Percentiles rank a stretch among this genome's conserved stretches.
Conservation (phyloP, 2,797 vertebrate genomes). For the Cephalopachus bancanus region DNA sequence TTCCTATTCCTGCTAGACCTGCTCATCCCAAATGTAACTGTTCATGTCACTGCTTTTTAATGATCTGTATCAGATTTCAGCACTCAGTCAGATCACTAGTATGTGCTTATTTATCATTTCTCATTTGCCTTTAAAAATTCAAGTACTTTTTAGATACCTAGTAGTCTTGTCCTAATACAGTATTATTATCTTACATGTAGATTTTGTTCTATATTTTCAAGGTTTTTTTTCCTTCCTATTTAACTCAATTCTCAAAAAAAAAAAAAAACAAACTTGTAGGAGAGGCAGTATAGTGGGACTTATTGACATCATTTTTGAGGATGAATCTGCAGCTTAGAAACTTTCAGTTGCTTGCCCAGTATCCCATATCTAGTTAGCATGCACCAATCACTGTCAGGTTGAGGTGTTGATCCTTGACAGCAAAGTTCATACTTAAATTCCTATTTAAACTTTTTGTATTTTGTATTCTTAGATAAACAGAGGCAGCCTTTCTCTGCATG, state of each 20-base stretch:
- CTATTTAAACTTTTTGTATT: constrained; percentile 25
- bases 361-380: background rate
- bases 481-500: constrained; percentile 56
- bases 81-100: background rate
- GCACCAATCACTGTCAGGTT: background rate
- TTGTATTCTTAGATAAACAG: constrained; percentile 27
- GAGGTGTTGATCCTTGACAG: background rate
- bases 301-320: background rate
- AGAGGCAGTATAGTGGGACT: background rate
- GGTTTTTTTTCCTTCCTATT: background rate
- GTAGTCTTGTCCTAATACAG: background rate
- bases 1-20: constrained; percentile 13
- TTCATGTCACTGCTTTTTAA: constrained; percentile 26
- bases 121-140: constrained; percentile 53
- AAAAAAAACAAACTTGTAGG: background rate
- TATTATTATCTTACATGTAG: constrained; percentile 3
- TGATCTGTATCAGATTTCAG: background rate
- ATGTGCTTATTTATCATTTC: constrained; percentile 52
- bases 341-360: background rate
- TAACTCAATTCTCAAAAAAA: constrained; percentile 43
- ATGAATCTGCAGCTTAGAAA: background rate
- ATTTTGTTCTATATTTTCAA: constrained; percentile 41
- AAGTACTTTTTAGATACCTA: background rate
- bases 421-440: constrained; percentile 14
- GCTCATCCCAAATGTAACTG: constrained; percentile 33